Percentiles rank a stretch among this genome's conserved stretches.
Evolutionary conservation across 1,140 invertebrate species (phyloP).

Genomic region (Eupristina koningsbergeri): DNA sequence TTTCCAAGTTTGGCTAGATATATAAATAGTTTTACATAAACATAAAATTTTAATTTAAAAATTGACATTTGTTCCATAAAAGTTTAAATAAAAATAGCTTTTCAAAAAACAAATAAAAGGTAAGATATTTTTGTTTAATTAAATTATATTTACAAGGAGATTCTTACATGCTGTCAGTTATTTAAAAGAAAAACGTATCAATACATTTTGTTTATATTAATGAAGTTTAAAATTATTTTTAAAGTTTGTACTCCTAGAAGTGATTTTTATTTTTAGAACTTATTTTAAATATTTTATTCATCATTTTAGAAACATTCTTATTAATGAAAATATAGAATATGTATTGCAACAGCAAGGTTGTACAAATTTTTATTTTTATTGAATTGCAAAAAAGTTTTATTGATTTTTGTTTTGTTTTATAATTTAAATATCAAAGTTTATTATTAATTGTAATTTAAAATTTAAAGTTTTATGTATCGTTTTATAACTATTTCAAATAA

Average conservation of each 20-base stretch:
- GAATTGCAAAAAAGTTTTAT: no score
- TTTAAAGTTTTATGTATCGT: no score
- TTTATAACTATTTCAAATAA: no score
- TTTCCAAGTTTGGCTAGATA: no score
- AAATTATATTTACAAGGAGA: neutral
- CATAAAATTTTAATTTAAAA: no score
- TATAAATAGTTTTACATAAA: no score
- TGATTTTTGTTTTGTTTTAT: no score
- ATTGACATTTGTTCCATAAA: no score
- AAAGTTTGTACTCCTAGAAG: neutral
- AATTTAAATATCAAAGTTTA: no score
- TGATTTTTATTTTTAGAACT: neutral
- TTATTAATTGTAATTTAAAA: no score
- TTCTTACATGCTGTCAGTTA: neutral
- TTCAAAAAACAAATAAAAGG: neutral
- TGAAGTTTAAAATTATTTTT: neutral
- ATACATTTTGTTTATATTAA: neutral
- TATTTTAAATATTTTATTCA: neutral
- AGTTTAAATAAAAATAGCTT: neutral
- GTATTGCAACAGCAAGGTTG: neutral
- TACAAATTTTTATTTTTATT: neutral
- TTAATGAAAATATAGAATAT: neutral
- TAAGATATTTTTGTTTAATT: neutral
- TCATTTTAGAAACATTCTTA: neutral
- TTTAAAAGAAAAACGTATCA: neutral